Conservation (phyloP, 2,113 vertebrate genomes). For the Suricata suricatta region DNA sequence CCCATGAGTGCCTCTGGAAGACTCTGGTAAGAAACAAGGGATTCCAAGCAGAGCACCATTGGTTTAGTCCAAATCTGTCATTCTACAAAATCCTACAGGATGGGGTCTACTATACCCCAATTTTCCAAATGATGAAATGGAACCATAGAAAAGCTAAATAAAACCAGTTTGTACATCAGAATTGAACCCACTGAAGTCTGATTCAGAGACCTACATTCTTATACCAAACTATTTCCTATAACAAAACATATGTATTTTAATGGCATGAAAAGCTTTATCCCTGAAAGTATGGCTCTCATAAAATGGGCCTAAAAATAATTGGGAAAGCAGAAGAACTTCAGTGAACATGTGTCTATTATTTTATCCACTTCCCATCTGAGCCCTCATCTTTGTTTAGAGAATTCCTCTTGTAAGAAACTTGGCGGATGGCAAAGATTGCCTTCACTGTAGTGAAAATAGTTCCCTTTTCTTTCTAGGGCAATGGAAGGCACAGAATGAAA, state of each 20-base stretch:
- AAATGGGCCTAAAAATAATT: constrained; percentile 26
- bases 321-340: constrained; percentile 9
- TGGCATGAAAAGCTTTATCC: background rate
- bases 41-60: background rate
- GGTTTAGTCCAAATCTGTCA: background rate
- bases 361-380: constrained; percentile 4
- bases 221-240: background rate
- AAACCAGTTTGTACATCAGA: background rate
- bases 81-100: background rate
- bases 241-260: background rate
- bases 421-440: background rate
- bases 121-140: constrained; percentile 33
- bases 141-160: constrained; percentile 5
- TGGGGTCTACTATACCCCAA: background rate
- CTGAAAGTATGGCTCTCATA: background rate
- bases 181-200: background rate
- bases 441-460: constrained; percentile 6
- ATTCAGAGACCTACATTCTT: background rate
- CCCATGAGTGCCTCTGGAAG: background rate
- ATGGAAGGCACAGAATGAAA: background rate
- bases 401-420: constrained; percentile 30
- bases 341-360: background rate
- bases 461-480: background rate
- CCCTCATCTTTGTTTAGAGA: background rate
- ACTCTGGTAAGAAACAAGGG: background rate